phyloP scores from a whole-genome alignment of 2,797 vertebrate species.

The Chaenodraco wilsoni region DNA sequence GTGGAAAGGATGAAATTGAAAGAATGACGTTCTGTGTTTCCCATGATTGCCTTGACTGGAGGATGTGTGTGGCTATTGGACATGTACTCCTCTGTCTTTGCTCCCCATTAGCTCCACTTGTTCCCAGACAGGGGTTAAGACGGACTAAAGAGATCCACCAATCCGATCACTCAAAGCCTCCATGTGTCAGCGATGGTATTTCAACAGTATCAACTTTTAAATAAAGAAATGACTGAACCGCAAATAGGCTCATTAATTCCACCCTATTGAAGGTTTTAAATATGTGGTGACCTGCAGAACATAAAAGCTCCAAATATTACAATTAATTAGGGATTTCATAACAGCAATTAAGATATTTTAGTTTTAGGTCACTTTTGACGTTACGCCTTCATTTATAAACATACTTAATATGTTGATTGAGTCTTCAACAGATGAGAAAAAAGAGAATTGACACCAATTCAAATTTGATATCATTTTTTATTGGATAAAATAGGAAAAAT shows the following conservation, averaged over 20 bases:
- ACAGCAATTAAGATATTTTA: conserved; percentile 76
- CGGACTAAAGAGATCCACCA: conserved; percentile 81
- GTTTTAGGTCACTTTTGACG: conserved; percentile 64
- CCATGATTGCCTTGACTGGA: conserved; percentile 82
- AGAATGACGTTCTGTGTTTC: conserved; percentile 85
- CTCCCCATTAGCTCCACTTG: conserved; percentile 85
- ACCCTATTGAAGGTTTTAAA: conserved; percentile 66
- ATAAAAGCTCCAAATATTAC: conserved; percentile 77
- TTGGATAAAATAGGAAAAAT: conserved; percentile 29
- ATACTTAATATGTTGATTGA: conserved; percentile 72
- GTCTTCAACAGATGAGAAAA: conserved; percentile 43
- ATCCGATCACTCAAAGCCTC: conserved; percentile 73
- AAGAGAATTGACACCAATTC: conserved; percentile 62
- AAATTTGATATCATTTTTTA: conserved; percentile 62
- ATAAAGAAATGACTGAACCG: conserved; percentile 27
- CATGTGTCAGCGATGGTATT: conserved; percentile 76
- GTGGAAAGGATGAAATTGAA: conserved; percentile 82
- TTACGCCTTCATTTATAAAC: conserved; percentile 64
- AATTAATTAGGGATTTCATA: conserved; percentile 79
- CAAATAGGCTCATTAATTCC: conserved; percentile 38
- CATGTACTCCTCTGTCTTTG: conserved; percentile 77
- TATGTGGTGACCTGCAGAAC: conserved; percentile 72
- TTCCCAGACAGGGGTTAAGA: conserved; percentile 83
- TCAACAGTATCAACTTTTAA: conserved; percentile 54
- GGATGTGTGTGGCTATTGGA: conserved; percentile 74